These are phyloP conservation scores for Moxostoma hubbsi DNA, from an alignment of 2,797 vertebrate genomes.

Conservation along the genomic window DNA sequence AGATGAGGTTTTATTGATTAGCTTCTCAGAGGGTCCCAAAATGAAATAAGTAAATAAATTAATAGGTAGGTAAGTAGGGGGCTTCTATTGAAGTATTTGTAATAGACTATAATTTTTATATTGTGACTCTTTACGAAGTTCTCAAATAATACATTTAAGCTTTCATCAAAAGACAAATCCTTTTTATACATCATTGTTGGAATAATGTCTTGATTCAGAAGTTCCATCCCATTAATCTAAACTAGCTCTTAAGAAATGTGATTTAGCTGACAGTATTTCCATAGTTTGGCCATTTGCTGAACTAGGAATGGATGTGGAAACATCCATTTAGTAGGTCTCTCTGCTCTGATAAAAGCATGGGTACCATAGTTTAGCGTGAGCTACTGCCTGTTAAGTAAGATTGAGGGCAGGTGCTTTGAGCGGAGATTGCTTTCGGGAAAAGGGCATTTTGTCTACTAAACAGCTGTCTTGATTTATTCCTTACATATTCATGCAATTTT, in stretches of 20 bases:
- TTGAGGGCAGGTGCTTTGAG: constrained; percentile 55
- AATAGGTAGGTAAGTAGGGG: no score
- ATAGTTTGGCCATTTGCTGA: constrained; percentile 30
- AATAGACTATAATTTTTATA: no score
- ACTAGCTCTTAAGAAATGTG: constrained; percentile 13
- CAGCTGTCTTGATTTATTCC: constrained; percentile 59
- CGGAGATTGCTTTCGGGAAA: constrained; percentile 58
- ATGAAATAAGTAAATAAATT: background rate
- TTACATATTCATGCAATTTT: constrained; percentile 64
- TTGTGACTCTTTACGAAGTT: no score
- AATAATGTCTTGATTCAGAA: constrained; percentile 9
- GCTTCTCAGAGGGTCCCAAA: background rate
- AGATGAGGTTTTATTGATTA: constrained; percentile 18
- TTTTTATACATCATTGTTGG: background rate
- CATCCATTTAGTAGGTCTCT: constrained; percentile 27
- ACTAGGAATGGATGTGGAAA: constrained; percentile 8
- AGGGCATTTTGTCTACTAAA: constrained; percentile 61
- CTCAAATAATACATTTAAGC: background rate
- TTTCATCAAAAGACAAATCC: background rate
- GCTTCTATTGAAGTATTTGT: no score
- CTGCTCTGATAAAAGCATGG: constrained; percentile 38
- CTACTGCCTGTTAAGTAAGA: constrained; percentile 61
- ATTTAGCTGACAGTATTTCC: constrained; percentile 35
- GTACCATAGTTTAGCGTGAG: constrained; percentile 28
- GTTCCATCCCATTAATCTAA: constrained; percentile 22